Conservation (phyloP, 2,888 invertebrate genomes). For the Digitonthophagus gazella region DNA sequence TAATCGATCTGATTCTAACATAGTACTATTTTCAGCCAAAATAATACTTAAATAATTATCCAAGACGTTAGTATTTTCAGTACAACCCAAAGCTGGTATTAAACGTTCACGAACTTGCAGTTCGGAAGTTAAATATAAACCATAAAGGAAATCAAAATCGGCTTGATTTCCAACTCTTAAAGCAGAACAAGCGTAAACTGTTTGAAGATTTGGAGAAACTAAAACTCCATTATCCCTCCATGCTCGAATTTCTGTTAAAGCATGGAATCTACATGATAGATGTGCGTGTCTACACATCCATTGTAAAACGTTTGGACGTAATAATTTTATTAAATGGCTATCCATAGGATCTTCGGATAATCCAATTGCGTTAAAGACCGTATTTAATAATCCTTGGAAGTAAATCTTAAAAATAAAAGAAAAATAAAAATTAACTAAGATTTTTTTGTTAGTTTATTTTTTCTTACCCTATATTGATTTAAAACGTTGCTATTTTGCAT, state of each 20-base stretch:
- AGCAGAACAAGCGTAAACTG: constrained; percentile 71
- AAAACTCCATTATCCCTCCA: constrained; percentile 41
- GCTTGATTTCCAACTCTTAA: constrained; percentile 59
- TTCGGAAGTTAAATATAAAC: constrained; percentile 40
- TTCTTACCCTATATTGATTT: constrained; percentile 25
- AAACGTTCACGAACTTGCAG: constrained; percentile 21
- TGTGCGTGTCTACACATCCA: constrained; percentile 64
- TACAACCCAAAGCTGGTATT: constrained; percentile 31
- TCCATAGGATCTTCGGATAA: constrained; percentile 24
- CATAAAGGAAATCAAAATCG: constrained; percentile 65
- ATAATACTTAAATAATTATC: constrained; percentile 15
- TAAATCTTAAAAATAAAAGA: constrained; percentile 25
- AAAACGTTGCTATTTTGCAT: constrained; percentile 18
- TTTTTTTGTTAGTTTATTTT: neutral
- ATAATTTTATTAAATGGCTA: constrained; percentile 56
- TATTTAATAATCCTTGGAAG: constrained; percentile 1
- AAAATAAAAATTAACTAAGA: no score
- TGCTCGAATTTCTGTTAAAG: constrained; percentile 47
- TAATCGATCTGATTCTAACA: neutral
- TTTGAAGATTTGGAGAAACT: constrained; percentile 63
- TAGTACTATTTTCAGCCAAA: neutral
- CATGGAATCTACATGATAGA: constrained; percentile 56
- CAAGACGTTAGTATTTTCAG: constrained; percentile 23
- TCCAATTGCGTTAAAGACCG: constrained; percentile 22
- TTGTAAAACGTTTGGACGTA: constrained; percentile 58